phyloP scores from a whole-genome alignment of 2,888 invertebrate species.

The Octonoba sinensis region DNA sequence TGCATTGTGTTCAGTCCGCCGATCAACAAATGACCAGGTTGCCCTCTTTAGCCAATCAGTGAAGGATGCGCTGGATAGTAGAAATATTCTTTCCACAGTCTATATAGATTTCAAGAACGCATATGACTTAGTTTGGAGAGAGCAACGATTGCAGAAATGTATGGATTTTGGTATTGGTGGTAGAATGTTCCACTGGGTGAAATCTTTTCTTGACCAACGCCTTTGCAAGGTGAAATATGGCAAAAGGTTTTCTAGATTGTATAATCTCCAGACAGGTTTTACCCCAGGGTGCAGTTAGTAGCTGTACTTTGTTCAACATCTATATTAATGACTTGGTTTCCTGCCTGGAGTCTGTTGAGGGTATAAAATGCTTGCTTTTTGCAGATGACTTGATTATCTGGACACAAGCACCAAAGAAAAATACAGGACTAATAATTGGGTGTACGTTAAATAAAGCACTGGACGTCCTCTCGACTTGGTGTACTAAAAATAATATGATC shows the following conservation, averaged over 20 bases:
- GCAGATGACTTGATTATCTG: constrained; percentile 19
- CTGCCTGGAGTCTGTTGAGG: too few species aligned
- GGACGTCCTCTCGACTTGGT: constrained; percentile 4
- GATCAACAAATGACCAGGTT: too few species aligned
- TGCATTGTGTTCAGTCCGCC: too few species aligned
- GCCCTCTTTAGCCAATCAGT: too few species aligned
- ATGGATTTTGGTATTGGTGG: neutral
- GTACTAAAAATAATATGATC: constrained; percentile 18
- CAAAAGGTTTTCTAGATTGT: neutral
- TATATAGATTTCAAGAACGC: too few species aligned
- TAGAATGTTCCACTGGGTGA: too few species aligned
- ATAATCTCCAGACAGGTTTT: constrained; percentile 14
- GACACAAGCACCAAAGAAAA: neutral
- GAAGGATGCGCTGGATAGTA: too few species aligned
- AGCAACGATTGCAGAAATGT: neutral
- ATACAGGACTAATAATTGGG: neutral
- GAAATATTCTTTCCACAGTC: too few species aligned
- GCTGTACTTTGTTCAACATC: constrained; percentile 1
- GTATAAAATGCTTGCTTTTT: too few species aligned
- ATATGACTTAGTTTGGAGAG: too few species aligned
- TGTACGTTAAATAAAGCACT: neutral
- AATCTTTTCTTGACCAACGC: constrained; percentile 10
- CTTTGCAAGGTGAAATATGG: constrained; percentile 9
- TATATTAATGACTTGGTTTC: too few species aligned
- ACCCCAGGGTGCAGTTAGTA: constrained; percentile 15